Base-by-base conservation (phyloP, 1,140 invertebrate species). In the Mycetomoellerius zeteki region DNA sequence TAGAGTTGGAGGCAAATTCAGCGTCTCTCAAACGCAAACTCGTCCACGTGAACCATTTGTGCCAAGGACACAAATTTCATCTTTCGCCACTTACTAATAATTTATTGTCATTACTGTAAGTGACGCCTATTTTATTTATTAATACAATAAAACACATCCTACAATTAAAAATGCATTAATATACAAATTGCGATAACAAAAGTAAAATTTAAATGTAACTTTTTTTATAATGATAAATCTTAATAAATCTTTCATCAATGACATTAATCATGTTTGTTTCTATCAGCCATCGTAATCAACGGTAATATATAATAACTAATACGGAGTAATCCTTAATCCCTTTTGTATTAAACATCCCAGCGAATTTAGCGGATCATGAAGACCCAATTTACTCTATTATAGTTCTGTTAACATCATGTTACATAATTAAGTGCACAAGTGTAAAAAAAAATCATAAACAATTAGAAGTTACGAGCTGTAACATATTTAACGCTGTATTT, bases 311-410 rank as follows among this genome's bases (percentile, higher is more conserved):
- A 43, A 43, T 71, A 33, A 60, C 19, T 58, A 19, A 47, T 65
- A 65, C 60, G 43, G 60, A 65, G 27, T 78, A 65, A 78, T 78
- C 60, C 27, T 56, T 58, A 72, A 82, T 72, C 67, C 50, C 19
- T 6, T 54, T 58, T 58, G 64, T n/a, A 69, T 54, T 69, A 69
- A 81, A 81, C n/a, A 78, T 80, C 4, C n/a, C 43, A 3, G 30
- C 30, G 16, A 80, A 43, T 80, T 80, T 80, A 80, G 30, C 21
- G 30, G 77, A 47, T 69, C 58, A 82, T 30, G 56, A 72, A 81
- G 6, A 33, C 19, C 19, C 65, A 16, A 21, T 72, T 82, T 58
- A 33, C 14, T n/a, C 14, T 33, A n/a, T 30, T 43, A n/a, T n/a
- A 43, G 27, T 81, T 19, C 50, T 47, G 21, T 81, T 56, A 81